A percentile compares a stretch with the other conserved stretches of the same genome.
Conservation (phyloP, 2,888 invertebrate genomes). For the Acleris sparsana region DNA sequence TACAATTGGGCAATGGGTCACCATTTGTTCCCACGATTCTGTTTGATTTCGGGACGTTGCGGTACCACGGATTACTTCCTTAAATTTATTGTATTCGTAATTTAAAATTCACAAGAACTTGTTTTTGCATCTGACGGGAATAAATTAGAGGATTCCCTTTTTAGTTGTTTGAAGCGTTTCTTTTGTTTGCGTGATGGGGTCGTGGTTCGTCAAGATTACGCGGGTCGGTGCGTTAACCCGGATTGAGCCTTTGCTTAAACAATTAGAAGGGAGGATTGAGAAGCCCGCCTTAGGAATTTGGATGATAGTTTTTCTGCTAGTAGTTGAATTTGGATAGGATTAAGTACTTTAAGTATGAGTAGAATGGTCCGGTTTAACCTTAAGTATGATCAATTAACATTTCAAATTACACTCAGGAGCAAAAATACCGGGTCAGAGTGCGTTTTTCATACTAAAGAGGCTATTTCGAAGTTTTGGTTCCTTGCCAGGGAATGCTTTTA, state of each 20-base stretch:
- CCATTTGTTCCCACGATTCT: not conserved
- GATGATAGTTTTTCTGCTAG: not conserved
- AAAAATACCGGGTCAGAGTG: no score
- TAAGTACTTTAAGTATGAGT: no score
- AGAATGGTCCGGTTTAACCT: no score
- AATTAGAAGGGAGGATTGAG: not conserved
- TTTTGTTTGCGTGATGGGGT: slow-evolving; percentile 3
- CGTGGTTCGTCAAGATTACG: not conserved
- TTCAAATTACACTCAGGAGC: no score
- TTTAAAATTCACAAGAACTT: slow-evolving; percentile 34
- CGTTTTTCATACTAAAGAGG: no score
- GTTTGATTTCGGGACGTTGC: slow-evolving; percentile 26
- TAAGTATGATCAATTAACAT: no score
- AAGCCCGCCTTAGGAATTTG: not conserved
- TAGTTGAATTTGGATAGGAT: no score
- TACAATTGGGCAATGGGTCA: no score
- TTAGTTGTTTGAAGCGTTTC: slow-evolving; percentile 12
- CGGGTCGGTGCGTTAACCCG: not conserved
- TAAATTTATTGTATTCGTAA: slow-evolving; percentile 26
- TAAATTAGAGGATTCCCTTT: slow-evolving; percentile 25
- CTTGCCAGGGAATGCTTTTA: no score
- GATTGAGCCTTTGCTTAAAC: slow-evolving; percentile 8
- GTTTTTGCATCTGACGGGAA: slow-evolving; percentile 31
- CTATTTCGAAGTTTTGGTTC: no score
- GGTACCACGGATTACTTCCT: slow-evolving; percentile 8